phyloP scores from a whole-genome alignment of 1,140 invertebrate species.

The Anadara kagoshimensis region DNA sequence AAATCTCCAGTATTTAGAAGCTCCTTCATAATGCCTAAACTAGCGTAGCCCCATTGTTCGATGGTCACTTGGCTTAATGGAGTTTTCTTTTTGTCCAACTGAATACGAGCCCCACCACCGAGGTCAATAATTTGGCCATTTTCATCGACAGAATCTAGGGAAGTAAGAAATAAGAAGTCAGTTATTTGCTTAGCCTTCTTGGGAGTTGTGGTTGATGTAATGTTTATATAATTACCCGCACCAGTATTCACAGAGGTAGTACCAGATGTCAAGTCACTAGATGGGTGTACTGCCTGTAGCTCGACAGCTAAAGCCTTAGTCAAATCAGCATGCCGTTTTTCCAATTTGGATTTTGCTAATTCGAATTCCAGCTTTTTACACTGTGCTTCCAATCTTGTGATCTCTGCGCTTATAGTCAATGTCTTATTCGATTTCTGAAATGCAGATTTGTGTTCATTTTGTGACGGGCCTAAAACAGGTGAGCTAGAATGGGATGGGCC shows the following conservation, averaged over 20 bases:
- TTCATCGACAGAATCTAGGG: slow-evolving; percentile 5
- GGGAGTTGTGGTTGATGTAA: not conserved
- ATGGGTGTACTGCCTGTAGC: too few species aligned
- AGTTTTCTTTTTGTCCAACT: slow-evolving; percentile 8
- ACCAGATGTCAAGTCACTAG: not conserved
- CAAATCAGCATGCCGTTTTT: too few species aligned
- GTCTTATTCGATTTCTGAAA: too few species aligned
- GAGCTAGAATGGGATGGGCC: too few species aligned
- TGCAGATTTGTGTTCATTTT: too few species aligned
- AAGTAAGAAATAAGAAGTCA: not conserved
- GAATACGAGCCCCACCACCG: slow-evolving; percentile 7
- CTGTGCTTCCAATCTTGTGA: not conserved
- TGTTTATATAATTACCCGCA: not conserved
- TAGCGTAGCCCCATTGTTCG: slow-evolving; percentile 23
- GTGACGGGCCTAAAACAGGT: too few species aligned
- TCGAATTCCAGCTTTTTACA: not conserved
- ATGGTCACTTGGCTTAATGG: slow-evolving; percentile 13
- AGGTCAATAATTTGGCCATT: not conserved
- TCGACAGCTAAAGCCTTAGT: too few species aligned
- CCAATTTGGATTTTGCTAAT: too few species aligned
- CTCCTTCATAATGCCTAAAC: slow-evolving; percentile 10
- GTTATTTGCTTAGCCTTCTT: slow-evolving; percentile 9
- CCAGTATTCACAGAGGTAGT: not conserved
- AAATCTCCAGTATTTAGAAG: slow-evolving; percentile 3
- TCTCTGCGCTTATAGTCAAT: not conserved